Evolutionary conservation across 2,797 vertebrate species (phyloP).

Genomic region (Cossypha caffra): DNA sequence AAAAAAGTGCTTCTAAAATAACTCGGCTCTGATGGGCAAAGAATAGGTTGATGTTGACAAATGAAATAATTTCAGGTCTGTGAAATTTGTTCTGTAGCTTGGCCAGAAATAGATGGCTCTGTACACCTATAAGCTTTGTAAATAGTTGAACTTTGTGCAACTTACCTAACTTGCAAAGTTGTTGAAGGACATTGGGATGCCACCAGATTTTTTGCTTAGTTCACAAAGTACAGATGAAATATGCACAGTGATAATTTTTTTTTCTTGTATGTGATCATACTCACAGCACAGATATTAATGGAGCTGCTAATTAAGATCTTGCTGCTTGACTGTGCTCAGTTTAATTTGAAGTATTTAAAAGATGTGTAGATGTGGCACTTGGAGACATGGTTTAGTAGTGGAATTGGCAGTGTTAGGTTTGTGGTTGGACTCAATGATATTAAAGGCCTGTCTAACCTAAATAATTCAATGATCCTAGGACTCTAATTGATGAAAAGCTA

Average conservation of each 20-base stretch:
- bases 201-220: background rate
- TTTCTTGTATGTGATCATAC: background rate
- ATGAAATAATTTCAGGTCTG: background rate
- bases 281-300: background rate
- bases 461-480: background rate
- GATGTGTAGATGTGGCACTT: background rate
- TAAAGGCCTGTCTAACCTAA: background rate
- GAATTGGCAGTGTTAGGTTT: background rate
- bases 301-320: slow-evolving; percentile 4
- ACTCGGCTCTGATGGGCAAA: background rate
- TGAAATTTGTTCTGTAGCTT: background rate
- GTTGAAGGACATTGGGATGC: background rate
- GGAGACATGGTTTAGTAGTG: background rate
- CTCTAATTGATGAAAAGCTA: slow-evolving; percentile 10
- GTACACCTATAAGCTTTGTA: background rate
- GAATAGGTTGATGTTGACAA: background rate
- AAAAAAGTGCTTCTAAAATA: background rate
- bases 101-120: background rate
- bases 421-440: background rate
- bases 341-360: background rate
- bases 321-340: background rate
- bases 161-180: background rate
- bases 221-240: background rate
- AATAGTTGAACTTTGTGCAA: background rate
- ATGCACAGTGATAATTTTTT: background rate